These are phyloP conservation scores for Littorina saxatilis DNA, from an alignment of 1,140 invertebrate genomes.

Conservation along the genomic window DNA sequence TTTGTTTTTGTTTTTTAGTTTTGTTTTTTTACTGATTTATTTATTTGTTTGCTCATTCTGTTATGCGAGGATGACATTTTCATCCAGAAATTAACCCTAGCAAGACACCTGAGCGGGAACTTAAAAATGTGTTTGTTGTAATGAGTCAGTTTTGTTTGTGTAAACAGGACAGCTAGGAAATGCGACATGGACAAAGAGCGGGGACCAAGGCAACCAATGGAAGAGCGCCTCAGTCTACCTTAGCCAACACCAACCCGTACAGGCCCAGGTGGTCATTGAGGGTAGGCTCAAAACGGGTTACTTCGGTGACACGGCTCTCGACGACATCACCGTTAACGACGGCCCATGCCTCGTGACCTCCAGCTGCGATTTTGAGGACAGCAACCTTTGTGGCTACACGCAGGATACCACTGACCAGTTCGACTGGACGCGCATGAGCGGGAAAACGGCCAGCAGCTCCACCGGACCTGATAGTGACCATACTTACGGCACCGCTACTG, in stretches of 20 bases:
- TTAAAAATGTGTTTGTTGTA: too few relatives aligned
- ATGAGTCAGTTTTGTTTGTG: not conserved
- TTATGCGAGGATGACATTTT: too few relatives aligned
- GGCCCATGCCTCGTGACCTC: conserved; percentile 62
- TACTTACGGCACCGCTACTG: conserved; percentile 56
- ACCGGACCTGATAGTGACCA: conserved; percentile 66
- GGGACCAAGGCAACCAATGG: conserved; percentile 70
- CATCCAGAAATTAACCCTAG: too few relatives aligned
- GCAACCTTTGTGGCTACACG: conserved; percentile 83
- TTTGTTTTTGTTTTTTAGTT: too few relatives aligned
- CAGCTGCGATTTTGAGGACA: conserved; percentile 84
- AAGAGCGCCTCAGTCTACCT: conserved; percentile 58
- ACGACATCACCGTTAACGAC: conserved; percentile 75
- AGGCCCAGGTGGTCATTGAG: conserved; percentile 59
- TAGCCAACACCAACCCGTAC: conserved; percentile 33
- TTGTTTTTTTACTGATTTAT: too few relatives aligned
- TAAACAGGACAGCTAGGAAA: conserved; percentile 49
- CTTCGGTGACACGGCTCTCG: conserved; percentile 71
- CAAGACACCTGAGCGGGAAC: too few relatives aligned
- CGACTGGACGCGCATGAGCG: conserved; percentile 62
- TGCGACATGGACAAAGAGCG: conserved; percentile 62
- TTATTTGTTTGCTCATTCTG: too few relatives aligned
- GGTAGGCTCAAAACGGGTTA: conserved; percentile 59
- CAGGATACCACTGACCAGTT: conserved; percentile 75
- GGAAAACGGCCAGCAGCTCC: not conserved